Base-by-base conservation (phyloP, 2,113 vertebrate species). In the Hucho hucho region DNA sequence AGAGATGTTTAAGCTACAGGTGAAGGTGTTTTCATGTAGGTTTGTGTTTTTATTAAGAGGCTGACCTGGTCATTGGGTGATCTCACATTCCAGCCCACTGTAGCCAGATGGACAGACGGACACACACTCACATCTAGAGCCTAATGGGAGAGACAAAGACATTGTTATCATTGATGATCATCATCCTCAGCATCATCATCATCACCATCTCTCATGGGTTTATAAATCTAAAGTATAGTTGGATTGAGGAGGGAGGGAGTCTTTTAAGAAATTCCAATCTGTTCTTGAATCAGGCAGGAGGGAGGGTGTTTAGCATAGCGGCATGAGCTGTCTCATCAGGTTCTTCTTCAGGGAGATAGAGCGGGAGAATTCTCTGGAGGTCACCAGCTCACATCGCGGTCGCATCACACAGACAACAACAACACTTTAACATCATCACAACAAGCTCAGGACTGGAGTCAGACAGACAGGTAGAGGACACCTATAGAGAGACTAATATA, bases 321-420 rank as follows among this genome's bases (percentile, higher is more conserved):
- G 72, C 97, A 99, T 5, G 95, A 80, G 37, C 91, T 95, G 29
- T 67, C 65, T 86, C 26, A 84, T 94, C 89, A 99, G 91, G 76
- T 98, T 96, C 76, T 92, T 93, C 76, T 89, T 97, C 75, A 98
- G 83, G 0, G 58, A 79, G 56, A 61, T 71, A 0, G 88, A 83
- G 2, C 89, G 89, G 64, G 86, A 77, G 2, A 98, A 91, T 74
- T 96, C 95, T 1, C 86, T 80, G 14, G 92, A 75, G 22, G 90
- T 94, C 84, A 97, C 93, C 87, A 99, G 90, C 80, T 98, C 94
- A 72, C 93, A 95, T 70, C 98, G 89, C 0, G 96, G 96, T 49
- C 82, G 84, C 6, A 86, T 71, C 20, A 76, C 4, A n/a, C 59
- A 74, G 14, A 49, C 64, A 53, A 70, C 22, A 64, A 37, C 29